phyloP scores from a whole-genome alignment of 2,888 invertebrate species.

The Agonopterix subpropinquella region DNA sequence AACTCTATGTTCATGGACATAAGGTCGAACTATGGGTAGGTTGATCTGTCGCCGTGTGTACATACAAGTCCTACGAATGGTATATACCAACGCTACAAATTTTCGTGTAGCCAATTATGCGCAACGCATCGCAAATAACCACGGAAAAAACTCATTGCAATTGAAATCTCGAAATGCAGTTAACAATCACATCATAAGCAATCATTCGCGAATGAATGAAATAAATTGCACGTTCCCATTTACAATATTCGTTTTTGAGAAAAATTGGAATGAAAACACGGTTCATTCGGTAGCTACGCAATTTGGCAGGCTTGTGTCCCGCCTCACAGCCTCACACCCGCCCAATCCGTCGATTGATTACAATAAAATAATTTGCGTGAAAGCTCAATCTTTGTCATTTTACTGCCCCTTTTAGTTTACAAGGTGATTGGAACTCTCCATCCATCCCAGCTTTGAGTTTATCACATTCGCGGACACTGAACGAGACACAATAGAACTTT shows the following conservation, averaged over 20 bases:
- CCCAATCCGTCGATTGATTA: conserved; percentile 46
- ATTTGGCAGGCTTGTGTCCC: conserved; percentile 50
- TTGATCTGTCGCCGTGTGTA: too few species aligned
- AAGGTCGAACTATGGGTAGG: too few species aligned
- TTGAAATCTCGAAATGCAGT: conserved; percentile 34
- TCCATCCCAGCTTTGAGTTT: too few species aligned
- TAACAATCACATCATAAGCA: conserved; percentile 66
- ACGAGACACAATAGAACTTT: too few species aligned
- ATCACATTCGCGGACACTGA: too few species aligned
- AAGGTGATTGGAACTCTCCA: too few species aligned
- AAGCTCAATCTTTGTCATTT: conserved; percentile 35
- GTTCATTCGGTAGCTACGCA: conserved; percentile 43
- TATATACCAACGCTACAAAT: too few species aligned
- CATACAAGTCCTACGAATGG: too few species aligned
- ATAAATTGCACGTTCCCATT: conserved; percentile 61
- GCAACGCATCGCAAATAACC: too few species aligned
- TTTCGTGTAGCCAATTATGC: too few species aligned
- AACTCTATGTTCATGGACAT: too few species aligned
- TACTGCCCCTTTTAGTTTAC: conserved; percentile 17
- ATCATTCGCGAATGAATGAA: conserved; percentile 58
- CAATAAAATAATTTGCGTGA: conserved; percentile 51
- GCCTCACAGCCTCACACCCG: conserved; percentile 12
- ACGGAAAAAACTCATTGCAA: neutral
- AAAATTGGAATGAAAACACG: conserved; percentile 53
- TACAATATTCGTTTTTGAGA: conserved; percentile 53